Base-by-base conservation (phyloP, 2,888 invertebrate genomes). In the Drosophila paranaensis region DNA sequence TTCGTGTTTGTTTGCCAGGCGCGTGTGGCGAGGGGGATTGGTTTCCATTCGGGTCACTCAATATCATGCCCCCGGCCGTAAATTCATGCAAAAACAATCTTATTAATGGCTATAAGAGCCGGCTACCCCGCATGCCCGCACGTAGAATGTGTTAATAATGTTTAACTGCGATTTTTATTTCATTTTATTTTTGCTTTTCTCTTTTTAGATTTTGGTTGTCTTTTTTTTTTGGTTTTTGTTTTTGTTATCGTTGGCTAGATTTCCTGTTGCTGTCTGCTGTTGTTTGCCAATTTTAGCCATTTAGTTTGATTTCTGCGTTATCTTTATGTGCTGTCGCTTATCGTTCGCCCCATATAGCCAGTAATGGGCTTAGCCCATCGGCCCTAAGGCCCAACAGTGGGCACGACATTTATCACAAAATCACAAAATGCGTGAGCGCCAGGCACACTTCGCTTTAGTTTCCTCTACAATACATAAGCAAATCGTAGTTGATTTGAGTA, bases 41-140 rank as follows among this genome's bases (percentile, higher is more conserved):
- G 33, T 43, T 11, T 35, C 25, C 33, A 46, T 54, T 50, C 35
- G 74, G 82, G 77, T 80, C 78, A 77, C 54, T 63, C 60, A 53
- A 51, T 64, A 65, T 65, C 13, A 53, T 56, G 71, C 74, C 68
- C 75, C 70, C 57, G 88, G 77, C 73, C 75, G 72, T 88, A 86
- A 86, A 86, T 89, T 86, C 90, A 82, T 88, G 85, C 73, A 88
- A 86, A 83, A 88, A 89, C 84, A 86, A 89, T 86, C 87, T 88
- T 88, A 88, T 89, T 90, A 88, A 86, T 86, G 90, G 76, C 74
- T 67, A 73, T 75, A 65, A 76, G 88, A 74, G 82, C 57, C 55
- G 13, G 27, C 54, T 54, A 5, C 33, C n/a, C 35, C 60, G 43
- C 60, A 35, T 20, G 40, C 73, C 42, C 60, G 25, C 51, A 45